Evolutionary conservation across 2,113 vertebrate genomes (phyloP), one percentile per base, ranked within the genome.

Genomic region (Neolamprologus fasciatus): DNA sequence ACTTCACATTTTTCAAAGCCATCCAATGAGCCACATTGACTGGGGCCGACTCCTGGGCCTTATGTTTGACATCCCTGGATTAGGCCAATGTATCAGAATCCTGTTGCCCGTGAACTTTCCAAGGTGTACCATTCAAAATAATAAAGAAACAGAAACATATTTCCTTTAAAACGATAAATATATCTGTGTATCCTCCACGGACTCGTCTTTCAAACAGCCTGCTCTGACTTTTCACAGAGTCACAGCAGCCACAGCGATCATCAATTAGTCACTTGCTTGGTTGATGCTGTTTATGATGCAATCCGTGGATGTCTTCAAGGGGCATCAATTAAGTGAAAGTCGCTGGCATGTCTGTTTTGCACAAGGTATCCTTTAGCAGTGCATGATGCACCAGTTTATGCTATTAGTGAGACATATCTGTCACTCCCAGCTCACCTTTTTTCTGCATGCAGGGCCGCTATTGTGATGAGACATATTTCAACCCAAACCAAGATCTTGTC

Each of bases 211-310:
- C 71, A 76, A 47, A 31, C 40, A 28, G 71, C 71, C 71, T 76
- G 71, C 68, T 76, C 21, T 47, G 16, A 19, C 9, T 76, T 1
- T 17, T 76, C 40, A 17, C 16, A 16, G 21, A 73, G 23, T 47
- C 21, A 28, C 71, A 50, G 26, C 16, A n/a, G 1, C 42, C 71
- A 78, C 45, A 50, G 45, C 23, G 7, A 47, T 78, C 9, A 78
- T 31, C 28, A 78, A 78, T 78, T 50, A 78, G 14, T 50, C 71
- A 12, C 71, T 50, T 78, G 71, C 71, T 78, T 78, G 42, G 71
- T 28, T 50, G 23, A 28, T 50, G 16, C 42, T 50, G 42, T 50
- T 71, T 42, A 9, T 42, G 14, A 76, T 76, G 40, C 4, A 76
- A 28, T 76, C 71, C 23, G 7, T 12, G 42, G 42, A n/a, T 12